Evolutionary conservation across 2,888 invertebrate genomes (phyloP).

Genomic region (Drosophila mayaguana): DNA sequence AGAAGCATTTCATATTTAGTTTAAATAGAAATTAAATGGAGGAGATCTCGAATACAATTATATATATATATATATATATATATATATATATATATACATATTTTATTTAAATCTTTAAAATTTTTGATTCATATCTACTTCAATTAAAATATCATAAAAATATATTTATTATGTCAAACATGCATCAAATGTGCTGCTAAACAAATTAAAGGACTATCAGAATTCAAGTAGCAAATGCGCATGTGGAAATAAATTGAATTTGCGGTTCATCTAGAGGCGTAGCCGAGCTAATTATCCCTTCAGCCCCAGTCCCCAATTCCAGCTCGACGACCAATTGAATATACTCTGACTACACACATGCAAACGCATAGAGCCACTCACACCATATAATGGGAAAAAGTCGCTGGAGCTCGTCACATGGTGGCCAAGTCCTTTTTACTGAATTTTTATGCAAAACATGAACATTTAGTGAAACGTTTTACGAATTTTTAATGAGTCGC

Average conservation of each 20-base stretch:
- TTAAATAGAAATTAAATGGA: background rate
- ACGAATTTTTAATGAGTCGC: constrained; percentile 82
- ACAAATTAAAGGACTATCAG: constrained; percentile 23
- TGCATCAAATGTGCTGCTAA: constrained; percentile 16
- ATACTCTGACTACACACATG: constrained; percentile 16
- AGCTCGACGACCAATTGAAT: constrained; percentile 44
- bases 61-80: background rate
- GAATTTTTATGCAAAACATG: constrained; percentile 83
- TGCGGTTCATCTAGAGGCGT: constrained; percentile 23
- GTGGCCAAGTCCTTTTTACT: constrained; percentile 52
- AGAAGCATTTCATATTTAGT: background rate
- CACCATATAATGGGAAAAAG: constrained; percentile 18
- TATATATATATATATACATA: background rate
- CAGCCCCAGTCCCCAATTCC: background rate
- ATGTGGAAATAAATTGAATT: constrained; percentile 46
- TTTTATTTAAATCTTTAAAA: background rate
- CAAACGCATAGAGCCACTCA: constrained; percentile 5
- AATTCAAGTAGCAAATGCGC: constrained; percentile 33
- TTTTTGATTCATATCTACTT: background rate
- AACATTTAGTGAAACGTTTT: constrained; percentile 83
- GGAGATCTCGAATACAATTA: too few species aligned
- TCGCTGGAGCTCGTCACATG: constrained; percentile 48
- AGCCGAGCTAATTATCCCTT: constrained; percentile 60
- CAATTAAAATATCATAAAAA: background rate
- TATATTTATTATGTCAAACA: background rate